Evolutionary conservation across 2,888 invertebrate genomes (phyloP).

Genomic region (Dyspetes luteomarginatus): DNA sequence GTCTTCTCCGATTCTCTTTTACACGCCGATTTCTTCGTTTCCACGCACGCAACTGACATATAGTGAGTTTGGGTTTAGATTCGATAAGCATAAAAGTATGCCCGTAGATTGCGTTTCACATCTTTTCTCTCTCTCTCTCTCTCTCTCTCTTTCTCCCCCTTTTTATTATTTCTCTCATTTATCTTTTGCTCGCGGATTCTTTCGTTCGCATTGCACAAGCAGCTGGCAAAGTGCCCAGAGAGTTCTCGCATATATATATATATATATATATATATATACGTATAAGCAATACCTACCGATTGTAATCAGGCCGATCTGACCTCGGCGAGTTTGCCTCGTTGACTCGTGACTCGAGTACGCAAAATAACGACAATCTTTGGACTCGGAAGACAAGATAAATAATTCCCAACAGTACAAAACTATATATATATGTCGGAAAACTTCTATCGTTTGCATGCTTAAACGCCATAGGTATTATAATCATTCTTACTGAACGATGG

Average conservation of each 20-base stretch:
- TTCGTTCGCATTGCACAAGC: background rate
- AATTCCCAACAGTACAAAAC: background rate
- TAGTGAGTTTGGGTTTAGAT: background rate
- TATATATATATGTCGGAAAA: slow-evolving; percentile 1
- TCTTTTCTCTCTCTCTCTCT: background rate
- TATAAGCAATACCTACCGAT: slow-evolving; percentile 21
- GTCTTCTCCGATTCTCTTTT: slow-evolving; percentile 22
- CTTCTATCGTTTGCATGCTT: background rate
- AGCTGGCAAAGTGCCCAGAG: slow-evolving; percentile 47
- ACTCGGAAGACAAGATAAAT: slow-evolving; percentile 42
- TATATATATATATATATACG: slow-evolving; percentile 3
- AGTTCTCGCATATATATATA: background rate
- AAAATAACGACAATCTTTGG: slow-evolving; percentile 27
- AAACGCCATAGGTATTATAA: background rate
- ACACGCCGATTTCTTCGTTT: background rate
- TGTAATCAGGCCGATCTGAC: slow-evolving; percentile 34
- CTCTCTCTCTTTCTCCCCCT: background rate
- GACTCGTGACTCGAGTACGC: slow-evolving; percentile 37
- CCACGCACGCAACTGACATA: slow-evolving; percentile 9
- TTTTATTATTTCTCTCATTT: background rate
- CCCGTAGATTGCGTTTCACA: background rate
- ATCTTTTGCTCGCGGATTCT: background rate
- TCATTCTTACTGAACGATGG: background rate
- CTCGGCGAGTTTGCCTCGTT: slow-evolving; percentile 33
- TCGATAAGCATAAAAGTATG: slow-evolving; percentile 10